Percentiles rank a stretch among this genome's conserved stretches.
Evolutionary conservation across 2,797 vertebrate species (phyloP).

Genomic region (Leucoraja ocellata): DNA sequence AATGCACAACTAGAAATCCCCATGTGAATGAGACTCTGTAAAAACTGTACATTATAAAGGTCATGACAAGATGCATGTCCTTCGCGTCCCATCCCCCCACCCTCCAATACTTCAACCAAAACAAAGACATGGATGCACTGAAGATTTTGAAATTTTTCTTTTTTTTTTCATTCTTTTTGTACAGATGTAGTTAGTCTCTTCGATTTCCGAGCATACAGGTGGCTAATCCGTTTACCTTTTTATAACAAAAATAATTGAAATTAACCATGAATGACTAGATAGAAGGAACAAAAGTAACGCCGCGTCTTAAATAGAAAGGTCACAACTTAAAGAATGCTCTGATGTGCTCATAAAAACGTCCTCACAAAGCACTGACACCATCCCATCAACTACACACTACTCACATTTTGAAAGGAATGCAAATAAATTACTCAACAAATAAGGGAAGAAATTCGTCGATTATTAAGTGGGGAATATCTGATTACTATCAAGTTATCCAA

Average conservation of each 20-base stretch:
- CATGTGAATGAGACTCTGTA: not conserved
- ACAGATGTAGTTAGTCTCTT: not conserved
- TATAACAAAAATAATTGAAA: not conserved
- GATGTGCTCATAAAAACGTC: not conserved
- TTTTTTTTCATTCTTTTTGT: not conserved
- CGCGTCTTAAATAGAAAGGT: not conserved
- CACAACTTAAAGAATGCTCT: not conserved
- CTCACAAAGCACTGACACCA: not conserved
- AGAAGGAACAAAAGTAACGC: not conserved
- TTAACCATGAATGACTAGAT: not conserved
- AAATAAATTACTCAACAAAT: not conserved
- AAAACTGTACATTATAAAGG: not conserved
- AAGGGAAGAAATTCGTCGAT: not conserved
- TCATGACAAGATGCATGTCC: not conserved
- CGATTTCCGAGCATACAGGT: not conserved
- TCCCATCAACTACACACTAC: not conserved
- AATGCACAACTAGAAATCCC: not conserved
- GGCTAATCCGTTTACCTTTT: not conserved
- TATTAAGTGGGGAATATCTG: not conserved
- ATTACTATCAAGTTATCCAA: not conserved
- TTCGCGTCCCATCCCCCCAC: not conserved
- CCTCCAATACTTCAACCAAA: not conserved
- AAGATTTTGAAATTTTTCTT: not conserved
- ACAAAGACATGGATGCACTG: no score
- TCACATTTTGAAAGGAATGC: not conserved